A percentile compares a stretch with the other conserved stretches of the same genome.
Evolutionary conservation across 2,888 invertebrate genomes (phyloP).

Genomic region (Achlya flavicornis): DNA sequence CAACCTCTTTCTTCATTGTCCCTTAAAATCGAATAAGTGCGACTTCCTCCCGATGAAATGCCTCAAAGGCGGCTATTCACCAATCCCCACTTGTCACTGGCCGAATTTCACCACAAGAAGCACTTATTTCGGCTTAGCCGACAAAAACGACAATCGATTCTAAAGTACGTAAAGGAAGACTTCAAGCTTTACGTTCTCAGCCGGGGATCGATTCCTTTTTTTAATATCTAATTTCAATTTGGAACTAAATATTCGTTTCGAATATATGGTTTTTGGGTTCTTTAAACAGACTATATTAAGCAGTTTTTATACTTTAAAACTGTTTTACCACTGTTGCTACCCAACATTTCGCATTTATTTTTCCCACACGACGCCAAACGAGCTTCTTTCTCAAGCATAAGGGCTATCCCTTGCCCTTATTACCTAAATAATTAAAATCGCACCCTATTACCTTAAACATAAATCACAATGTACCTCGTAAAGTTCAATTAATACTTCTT

Average conservation of each 20-base stretch:
- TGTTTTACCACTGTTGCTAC: background rate
- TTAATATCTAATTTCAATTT: background rate
- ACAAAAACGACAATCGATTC: conserved; percentile 11
- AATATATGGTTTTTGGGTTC: no score
- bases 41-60: conserved; percentile 7
- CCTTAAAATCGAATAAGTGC: conserved; percentile 3
- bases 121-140: conserved; percentile 17
- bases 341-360: background rate
- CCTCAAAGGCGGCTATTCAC: conserved; percentile 6
- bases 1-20: background rate
- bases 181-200: conserved; percentile 2
- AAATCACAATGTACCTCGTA: background rate
- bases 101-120: conserved; percentile 15
- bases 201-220: conserved; percentile 5
- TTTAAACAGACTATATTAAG: no score
- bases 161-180: background rate
- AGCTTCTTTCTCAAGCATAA: background rate
- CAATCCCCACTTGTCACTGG: conserved; percentile 10
- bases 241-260: background rate
- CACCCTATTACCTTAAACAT: background rate
- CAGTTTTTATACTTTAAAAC: no score
- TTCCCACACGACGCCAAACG: background rate
- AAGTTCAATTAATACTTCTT: conserved; percentile 1
- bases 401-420: background rate
- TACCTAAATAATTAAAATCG: conserved; percentile 2